These are phyloP conservation scores for Eledona agricola DNA, from an alignment of 2,888 invertebrate species.

Conservation along the genomic window DNA sequence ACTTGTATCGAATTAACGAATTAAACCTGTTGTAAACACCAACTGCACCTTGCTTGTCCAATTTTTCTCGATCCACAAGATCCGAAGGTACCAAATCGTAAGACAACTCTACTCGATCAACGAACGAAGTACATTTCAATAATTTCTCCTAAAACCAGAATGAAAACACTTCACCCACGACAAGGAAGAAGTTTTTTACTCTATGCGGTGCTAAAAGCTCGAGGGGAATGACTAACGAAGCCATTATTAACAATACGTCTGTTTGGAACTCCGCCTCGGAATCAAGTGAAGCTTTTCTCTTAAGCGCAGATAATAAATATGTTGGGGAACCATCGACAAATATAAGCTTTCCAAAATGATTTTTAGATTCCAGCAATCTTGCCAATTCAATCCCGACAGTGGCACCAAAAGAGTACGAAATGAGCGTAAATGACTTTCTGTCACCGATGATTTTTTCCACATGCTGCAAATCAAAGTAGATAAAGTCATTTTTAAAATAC, in stretches of 20 bases:
- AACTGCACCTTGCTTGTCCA: slow-evolving; percentile 1
- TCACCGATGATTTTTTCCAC: not conserved
- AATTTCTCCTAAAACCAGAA: slow-evolving; percentile 3
- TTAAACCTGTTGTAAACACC: slow-evolving; percentile 2
- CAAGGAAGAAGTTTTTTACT: not conserved
- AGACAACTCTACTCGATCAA: slow-evolving; percentile 1
- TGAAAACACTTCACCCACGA: no score
- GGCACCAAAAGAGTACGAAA: slow-evolving; percentile 17
- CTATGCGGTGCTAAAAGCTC: slow-evolving; percentile 2
- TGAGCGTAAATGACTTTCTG: not conserved
- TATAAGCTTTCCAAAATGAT: slow-evolving; percentile 5
- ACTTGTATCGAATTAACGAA: slow-evolving; percentile 1
- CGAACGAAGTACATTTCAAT: slow-evolving; percentile 8
- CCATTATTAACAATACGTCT: not conserved
- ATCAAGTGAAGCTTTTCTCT: not conserved
- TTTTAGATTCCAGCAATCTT: slow-evolving; percentile 9
- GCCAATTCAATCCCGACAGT: slow-evolving; percentile 14
- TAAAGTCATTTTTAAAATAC: slow-evolving; percentile 61
- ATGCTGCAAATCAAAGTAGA: not conserved
- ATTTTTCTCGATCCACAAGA: not conserved
- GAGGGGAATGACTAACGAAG: slow-evolving; percentile 1
- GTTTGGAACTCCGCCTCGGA: slow-evolving; percentile 5
- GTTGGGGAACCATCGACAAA: slow-evolving; percentile 15
- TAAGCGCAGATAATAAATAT: not conserved
- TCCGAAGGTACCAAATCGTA: slow-evolving; percentile 2